phyloP scores from a whole-genome alignment of 2,113 vertebrate genomes.

The Tinamus guttatus region DNA sequence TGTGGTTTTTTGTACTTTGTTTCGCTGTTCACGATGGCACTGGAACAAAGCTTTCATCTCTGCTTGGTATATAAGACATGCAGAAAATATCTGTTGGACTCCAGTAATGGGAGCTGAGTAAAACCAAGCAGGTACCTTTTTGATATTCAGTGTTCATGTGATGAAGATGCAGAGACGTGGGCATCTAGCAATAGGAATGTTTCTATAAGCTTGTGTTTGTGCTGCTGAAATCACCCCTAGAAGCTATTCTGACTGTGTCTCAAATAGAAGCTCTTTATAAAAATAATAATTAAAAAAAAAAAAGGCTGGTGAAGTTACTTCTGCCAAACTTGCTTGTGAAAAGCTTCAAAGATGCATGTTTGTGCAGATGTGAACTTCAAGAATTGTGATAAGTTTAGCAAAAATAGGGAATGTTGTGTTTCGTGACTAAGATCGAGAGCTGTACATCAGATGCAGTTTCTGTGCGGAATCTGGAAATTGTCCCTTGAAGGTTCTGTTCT shows the following conservation, averaged over 20 bases:
- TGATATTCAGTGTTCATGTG: neutral
- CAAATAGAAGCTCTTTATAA: neutral
- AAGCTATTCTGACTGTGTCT: neutral
- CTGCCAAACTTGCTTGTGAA: neutral
- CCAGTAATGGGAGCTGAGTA: neutral
- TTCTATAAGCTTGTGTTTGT: neutral
- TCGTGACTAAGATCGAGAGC: neutral
- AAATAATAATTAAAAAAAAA: neutral
- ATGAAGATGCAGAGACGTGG: neutral
- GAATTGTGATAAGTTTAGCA: neutral
- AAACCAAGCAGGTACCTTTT: neutral
- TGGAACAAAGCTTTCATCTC: neutral
- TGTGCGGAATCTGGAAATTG: neutral
- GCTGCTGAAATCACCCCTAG: neutral
- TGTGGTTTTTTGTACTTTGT: neutral
- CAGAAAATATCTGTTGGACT: neutral
- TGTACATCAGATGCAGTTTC: neutral
- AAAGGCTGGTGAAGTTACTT: neutral
- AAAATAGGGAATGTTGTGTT: neutral
- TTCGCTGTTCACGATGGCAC: neutral
- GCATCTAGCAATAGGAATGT: neutral
- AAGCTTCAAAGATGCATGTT: neutral
- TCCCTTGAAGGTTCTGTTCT: neutral
- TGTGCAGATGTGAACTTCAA: neutral
- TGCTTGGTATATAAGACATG: neutral